phyloP scores from a whole-genome alignment of 2,888 invertebrate species.

The Macrosiphum euphorbiae region DNA sequence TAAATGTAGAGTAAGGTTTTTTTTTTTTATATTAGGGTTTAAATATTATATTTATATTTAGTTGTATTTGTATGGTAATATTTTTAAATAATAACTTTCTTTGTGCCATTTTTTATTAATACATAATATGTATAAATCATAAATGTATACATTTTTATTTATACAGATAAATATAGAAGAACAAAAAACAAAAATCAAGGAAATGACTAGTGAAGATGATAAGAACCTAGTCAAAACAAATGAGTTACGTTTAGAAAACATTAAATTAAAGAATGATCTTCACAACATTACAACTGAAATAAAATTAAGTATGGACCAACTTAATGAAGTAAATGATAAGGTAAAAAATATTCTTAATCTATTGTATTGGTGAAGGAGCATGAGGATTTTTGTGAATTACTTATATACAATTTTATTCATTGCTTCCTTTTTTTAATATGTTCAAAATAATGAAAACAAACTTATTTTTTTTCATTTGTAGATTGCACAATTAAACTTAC shows the following conservation, averaged over 20 bases:
- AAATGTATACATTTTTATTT: not conserved
- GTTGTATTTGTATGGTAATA: not conserved
- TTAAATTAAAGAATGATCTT: not conserved
- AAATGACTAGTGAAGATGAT: conserved; percentile 25
- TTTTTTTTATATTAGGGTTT: too few relatives aligned
- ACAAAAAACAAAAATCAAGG: conserved; percentile 25
- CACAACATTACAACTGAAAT: not conserved
- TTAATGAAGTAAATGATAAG: not conserved
- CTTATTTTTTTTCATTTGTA: conserved; percentile 68
- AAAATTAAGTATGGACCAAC: not conserved
- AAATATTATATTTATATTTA: too few relatives aligned
- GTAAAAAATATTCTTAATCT: conserved; percentile 16
- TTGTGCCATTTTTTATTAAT: not conserved
- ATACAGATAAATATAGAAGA: conserved; percentile 6
- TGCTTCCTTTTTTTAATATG: not conserved
- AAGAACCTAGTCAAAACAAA: not conserved
- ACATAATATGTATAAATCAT: not conserved
- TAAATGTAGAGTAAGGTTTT: not conserved
- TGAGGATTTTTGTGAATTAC: not conserved
- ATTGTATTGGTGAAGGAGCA: not conserved
- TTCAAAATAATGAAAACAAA: not conserved
- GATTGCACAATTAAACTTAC: conserved; percentile 76
- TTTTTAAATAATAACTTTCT: not conserved
- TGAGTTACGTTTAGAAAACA: conserved; percentile 22
- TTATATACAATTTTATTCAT: not conserved